Conservation (phyloP, 2,113 vertebrate genomes). For the Xiphias gladius region DNA sequence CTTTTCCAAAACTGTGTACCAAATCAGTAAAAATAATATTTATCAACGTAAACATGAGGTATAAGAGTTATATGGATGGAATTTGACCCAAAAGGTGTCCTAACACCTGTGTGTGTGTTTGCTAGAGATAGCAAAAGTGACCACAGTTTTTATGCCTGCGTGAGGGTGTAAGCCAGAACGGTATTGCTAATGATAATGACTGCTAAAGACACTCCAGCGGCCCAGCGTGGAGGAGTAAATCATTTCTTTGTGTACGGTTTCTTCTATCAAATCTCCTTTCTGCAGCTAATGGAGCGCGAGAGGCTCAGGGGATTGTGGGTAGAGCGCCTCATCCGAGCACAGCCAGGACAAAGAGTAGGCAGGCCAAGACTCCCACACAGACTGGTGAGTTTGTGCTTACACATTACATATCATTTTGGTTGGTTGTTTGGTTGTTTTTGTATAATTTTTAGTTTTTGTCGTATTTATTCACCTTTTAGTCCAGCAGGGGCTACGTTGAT, state of each 20-base stretch:
- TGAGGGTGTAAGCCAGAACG: not conserved
- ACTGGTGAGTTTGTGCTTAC: slow-evolving; percentile 60
- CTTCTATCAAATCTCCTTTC: not conserved
- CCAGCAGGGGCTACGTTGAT: not conserved
- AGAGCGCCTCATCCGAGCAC: slow-evolving; percentile 58
- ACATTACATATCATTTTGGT: not conserved
- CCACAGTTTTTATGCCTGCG: not conserved
- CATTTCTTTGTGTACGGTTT: not conserved
- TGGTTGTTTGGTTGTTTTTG: too few species aligned
- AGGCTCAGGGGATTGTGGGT: slow-evolving; percentile 59
- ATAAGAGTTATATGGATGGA: not conserved
- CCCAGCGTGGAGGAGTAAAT: slow-evolving; percentile 5
- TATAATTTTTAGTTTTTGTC: not conserved
- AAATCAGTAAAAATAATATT: not conserved
- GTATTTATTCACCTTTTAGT: slow-evolving; percentile 7
- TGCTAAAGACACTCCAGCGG: not conserved
- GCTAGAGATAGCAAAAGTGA: not conserved
- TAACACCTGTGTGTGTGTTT: not conserved
- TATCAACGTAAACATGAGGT: not conserved
- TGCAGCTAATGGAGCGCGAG: slow-evolving; percentile 52
- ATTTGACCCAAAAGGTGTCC: not conserved
- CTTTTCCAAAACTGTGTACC: not conserved
- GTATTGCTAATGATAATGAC: not conserved
- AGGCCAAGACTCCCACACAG: slow-evolving; percentile 74
- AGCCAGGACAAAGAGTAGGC: slow-evolving; percentile 67